Evolutionary conservation across 1,140 invertebrate genomes (phyloP), one percentile per base, ranked within the genome.

Genomic region (Drosophila lini): DNA sequence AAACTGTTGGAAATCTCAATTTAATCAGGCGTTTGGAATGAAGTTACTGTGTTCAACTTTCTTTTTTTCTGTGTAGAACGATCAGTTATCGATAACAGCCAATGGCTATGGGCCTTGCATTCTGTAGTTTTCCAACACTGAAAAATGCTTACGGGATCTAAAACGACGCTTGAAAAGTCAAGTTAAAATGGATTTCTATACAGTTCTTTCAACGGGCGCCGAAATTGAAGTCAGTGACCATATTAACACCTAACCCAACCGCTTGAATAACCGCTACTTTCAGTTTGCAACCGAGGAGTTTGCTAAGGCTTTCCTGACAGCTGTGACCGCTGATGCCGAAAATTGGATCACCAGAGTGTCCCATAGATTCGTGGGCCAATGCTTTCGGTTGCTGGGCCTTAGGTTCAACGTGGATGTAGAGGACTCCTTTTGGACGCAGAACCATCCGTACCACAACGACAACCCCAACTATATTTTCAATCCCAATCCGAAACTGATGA

Each of bases 311-410:
- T 84, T 84, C 9, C 52, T 83, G 10, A 34, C 53, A 16, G 42
- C 64, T 7, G 67, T 78, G 5, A 48, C 50, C 7, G 25, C 44
- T 3, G 42, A 63, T 58, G 83, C 82, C 0, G 38, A 67, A 3
- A 77, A 70, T 15, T 86, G 83, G 83, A 10, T 48, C 5, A 15
- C 5, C 8, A 53, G 52, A 38, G 47, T 67, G 38, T 68, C 83
- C 1, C 76, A 86, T 41, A 38, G 58, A 9, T 88, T 86, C 56
- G 83, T 86, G 15, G 55, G 64, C 2, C 83, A 86, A 34, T 88
- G 83, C 32, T 86, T 86, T 25, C 19, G 34, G 0, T 68, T 50
- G 0, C 6, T 88, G 13, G 84, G 80, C 0, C 57, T 86, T 0
- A 60, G 53, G 0, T 88, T 86, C n/a, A 71, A 55, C 8, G 64